Evolutionary conservation across 2,113 vertebrate species (phyloP).

Genomic region (Rhadina sibilatrix): DNA sequence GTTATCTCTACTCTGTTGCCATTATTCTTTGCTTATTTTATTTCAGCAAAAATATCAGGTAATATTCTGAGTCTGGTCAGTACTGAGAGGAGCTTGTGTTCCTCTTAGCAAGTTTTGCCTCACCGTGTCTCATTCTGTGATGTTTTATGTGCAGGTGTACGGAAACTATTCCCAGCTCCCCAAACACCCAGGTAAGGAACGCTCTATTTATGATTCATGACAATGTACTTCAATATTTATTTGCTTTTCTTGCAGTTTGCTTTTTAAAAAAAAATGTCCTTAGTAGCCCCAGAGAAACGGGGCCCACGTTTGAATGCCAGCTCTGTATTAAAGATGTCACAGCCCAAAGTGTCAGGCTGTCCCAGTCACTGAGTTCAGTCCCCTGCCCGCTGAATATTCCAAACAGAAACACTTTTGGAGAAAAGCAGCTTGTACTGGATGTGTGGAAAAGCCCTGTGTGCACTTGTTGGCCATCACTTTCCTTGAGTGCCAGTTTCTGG

Average conservation of each 20-base stretch:
- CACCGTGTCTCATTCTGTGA: not conserved
- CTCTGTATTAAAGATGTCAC: not conserved
- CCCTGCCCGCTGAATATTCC: not conserved
- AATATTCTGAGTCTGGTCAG: not conserved
- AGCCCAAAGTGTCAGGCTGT: not conserved
- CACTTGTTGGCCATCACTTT: not conserved
- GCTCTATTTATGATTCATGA: not conserved
- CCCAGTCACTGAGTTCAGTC: not conserved
- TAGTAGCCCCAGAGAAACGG: not conserved
- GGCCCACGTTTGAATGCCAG: not conserved
- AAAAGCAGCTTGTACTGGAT: not conserved
- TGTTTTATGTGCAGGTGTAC: constrained; percentile 76
- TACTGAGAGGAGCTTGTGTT: not conserved
- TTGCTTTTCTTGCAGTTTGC: not conserved
- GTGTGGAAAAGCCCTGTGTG: rapidly evolving
- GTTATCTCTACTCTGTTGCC: not conserved
- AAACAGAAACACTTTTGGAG: not conserved
- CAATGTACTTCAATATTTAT: not conserved
- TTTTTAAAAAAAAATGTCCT: not conserved
- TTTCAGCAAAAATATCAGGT: constrained; percentile 77
- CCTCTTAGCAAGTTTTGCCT: not conserved
- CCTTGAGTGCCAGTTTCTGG: not conserved
- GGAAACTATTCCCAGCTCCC: constrained; percentile 65
- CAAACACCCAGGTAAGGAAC: constrained; percentile 86
- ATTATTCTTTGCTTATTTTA: constrained; percentile 73